These are phyloP conservation scores for Pantherophis guttatus DNA, from an alignment of 2,113 vertebrate species.

Conservation along the genomic window DNA sequence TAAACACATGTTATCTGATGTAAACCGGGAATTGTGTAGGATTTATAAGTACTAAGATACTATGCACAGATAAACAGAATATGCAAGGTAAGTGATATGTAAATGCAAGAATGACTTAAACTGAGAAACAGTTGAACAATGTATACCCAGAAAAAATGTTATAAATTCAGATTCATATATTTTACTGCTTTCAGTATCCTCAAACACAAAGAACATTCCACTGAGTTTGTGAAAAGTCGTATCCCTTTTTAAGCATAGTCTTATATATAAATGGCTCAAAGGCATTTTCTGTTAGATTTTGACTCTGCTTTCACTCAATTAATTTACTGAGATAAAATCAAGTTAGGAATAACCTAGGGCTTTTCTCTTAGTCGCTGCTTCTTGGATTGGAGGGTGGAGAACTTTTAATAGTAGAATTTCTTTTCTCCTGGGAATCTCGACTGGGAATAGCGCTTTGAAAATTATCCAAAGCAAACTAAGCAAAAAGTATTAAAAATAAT, in stretches of 20 bases:
- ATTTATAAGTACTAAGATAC: neutral
- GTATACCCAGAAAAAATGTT: conserved; percentile 36
- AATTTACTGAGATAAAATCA: conserved; percentile 82
- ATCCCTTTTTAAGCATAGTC: conserved; percentile 74
- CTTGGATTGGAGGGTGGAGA: conserved; percentile 48
- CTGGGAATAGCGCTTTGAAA: conserved; percentile 75
- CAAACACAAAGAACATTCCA: conserved; percentile 72
- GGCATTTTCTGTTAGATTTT: conserved; percentile 76
- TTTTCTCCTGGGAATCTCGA: conserved; percentile 69
- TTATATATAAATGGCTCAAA: conserved; percentile 75
- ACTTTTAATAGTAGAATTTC: conserved; percentile 75
- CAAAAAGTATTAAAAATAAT: conserved; percentile 74
- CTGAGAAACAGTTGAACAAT: conserved; percentile 46
- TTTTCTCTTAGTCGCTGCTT: conserved; percentile 67
- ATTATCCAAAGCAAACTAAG: conserved; percentile 77
- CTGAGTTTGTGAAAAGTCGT: conserved; percentile 77
- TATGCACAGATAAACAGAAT: neutral
- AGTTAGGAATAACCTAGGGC: conserved; percentile 79
- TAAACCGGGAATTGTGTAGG: neutral
- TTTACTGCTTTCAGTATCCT: conserved; percentile 74
- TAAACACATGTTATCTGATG: neutral
- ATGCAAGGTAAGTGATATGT: neutral
- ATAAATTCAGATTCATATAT: conserved; percentile 66
- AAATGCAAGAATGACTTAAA: neutral
- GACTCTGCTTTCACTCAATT: conserved; percentile 76